Conservation (phyloP, 2,113 vertebrate species). For the Caracal caracal region DNA sequence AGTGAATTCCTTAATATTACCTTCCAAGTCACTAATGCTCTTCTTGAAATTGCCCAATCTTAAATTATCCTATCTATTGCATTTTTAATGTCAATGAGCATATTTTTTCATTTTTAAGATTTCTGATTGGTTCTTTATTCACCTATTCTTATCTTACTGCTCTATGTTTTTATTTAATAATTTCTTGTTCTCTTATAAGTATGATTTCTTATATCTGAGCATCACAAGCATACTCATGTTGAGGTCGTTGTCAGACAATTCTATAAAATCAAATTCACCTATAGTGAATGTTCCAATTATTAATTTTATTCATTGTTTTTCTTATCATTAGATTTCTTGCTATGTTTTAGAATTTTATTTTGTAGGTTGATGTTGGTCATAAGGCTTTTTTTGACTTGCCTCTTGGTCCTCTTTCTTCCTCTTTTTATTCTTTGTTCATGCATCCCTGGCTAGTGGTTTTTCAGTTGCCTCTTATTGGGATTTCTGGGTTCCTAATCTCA, state of each 20-base stretch:
- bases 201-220: not conserved
- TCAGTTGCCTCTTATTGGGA: not conserved
- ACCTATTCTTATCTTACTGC: conserved; percentile 17
- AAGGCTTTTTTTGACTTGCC: not conserved
- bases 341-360: conserved; percentile 34
- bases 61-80: not conserved
- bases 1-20: conserved; percentile 12
- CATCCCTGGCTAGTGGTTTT: not conserved
- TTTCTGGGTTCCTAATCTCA: not conserved
- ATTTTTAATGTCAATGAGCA: conserved; percentile 18
- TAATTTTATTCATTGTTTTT: conserved; percentile 6
- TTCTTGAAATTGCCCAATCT: not conserved
- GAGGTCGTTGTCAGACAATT: not conserved
- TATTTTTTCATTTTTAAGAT: conserved; percentile 54
- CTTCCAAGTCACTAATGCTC: not conserved
- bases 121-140: conserved; percentile 31
- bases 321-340: conserved; percentile 25
- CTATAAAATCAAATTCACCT: conserved; percentile 6
- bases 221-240: not conserved
- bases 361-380: not conserved
- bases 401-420: not conserved
- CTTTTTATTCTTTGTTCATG: not conserved
- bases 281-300: not conserved
- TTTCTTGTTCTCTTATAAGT: not conserved
- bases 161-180: not conserved